phyloP scores from a whole-genome alignment of 1,140 invertebrate species.

The Philotrypesis tridentata region DNA sequence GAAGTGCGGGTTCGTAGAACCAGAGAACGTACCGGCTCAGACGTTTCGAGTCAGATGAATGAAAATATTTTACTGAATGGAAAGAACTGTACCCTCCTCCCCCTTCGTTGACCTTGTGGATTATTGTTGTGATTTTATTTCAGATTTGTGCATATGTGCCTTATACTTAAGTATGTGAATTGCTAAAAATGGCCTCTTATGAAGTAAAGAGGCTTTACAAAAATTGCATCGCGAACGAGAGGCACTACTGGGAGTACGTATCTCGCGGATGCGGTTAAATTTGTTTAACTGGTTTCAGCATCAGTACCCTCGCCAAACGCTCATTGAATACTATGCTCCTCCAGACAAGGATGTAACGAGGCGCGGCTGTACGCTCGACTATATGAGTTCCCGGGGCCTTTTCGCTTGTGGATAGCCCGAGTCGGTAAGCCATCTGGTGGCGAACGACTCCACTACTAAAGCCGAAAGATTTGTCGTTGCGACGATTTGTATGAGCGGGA shows the following conservation, averaged over 20 bases:
- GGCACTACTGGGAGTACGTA: slow-evolving; percentile 53
- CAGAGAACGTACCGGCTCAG: too few species aligned
- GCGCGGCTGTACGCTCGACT: background rate
- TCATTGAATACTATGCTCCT: slow-evolving; percentile 82
- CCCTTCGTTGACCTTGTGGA: too few species aligned
- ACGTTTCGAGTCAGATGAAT: too few species aligned
- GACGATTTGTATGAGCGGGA: too few species aligned
- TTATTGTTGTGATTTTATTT: too few species aligned
- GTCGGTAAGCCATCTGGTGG: slow-evolving; percentile 56
- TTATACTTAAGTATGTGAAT: too few species aligned
- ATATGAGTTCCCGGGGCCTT: slow-evolving; percentile 34
- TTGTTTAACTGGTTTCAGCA: slow-evolving; percentile 77
- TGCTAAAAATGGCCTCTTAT: slow-evolving; percentile 68
- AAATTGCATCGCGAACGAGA: slow-evolving; percentile 78
- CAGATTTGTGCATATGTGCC: too few species aligned
- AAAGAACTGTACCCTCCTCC: too few species aligned
- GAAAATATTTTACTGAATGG: too few species aligned
- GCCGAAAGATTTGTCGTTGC: background rate
- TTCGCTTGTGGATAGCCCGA: slow-evolving; percentile 47
- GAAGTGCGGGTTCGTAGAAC: too few species aligned
- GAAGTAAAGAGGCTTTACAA: slow-evolving; percentile 80
- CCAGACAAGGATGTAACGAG: slow-evolving; percentile 76
- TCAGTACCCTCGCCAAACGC: slow-evolving; percentile 80
- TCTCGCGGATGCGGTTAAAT: slow-evolving; percentile 73
- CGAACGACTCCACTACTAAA: background rate